phyloP scores from a whole-genome alignment of 2,888 invertebrate species.

The Pachliopta kotzebuea region DNA sequence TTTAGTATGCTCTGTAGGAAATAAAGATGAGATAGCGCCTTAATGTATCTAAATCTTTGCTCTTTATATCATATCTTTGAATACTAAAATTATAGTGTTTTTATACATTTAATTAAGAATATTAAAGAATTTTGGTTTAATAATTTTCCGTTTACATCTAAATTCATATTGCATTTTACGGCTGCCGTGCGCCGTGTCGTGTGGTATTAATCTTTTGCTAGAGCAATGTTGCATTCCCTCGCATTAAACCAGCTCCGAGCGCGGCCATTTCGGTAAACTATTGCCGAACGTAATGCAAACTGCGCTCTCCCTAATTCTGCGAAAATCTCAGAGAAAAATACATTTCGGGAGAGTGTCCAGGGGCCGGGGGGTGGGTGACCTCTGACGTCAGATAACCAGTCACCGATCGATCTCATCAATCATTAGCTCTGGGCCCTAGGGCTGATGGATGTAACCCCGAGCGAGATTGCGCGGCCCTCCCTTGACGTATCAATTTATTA shows the following conservation, averaged over 20 bases:
- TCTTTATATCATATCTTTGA: background rate
- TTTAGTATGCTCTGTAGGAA: too few species aligned
- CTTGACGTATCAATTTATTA: slow-evolving; percentile 77
- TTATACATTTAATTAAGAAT: background rate
- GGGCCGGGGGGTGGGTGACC: slow-evolving; percentile 32
- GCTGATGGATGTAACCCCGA: slow-evolving; percentile 60
- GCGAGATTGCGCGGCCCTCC: slow-evolving; percentile 62
- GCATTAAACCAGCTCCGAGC: slow-evolving; percentile 10
- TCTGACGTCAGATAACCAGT: slow-evolving; percentile 43
- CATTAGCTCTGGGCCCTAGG: slow-evolving; percentile 53
- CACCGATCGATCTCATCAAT: slow-evolving; percentile 64
- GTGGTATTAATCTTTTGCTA: slow-evolving; percentile 18
- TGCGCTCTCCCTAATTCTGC: slow-evolving; percentile 3
- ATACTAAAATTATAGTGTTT: background rate
- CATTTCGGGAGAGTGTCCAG: background rate
- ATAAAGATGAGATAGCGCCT: too few species aligned
- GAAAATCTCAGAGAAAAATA: slow-evolving; percentile 12
- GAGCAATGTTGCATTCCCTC: slow-evolving; percentile 12
- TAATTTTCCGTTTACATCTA: slow-evolving; percentile 1
- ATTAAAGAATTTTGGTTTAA: background rate
- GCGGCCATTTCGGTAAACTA: slow-evolving; percentile 11
- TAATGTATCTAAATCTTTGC: background rate
- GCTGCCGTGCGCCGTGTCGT: slow-evolving; percentile 1
- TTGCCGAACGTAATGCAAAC: slow-evolving; percentile 15
- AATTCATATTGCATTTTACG: slow-evolving; percentile 11